phyloP scores from a whole-genome alignment of 2,113 vertebrate species.

The Myrmecobius fasciatus region DNA sequence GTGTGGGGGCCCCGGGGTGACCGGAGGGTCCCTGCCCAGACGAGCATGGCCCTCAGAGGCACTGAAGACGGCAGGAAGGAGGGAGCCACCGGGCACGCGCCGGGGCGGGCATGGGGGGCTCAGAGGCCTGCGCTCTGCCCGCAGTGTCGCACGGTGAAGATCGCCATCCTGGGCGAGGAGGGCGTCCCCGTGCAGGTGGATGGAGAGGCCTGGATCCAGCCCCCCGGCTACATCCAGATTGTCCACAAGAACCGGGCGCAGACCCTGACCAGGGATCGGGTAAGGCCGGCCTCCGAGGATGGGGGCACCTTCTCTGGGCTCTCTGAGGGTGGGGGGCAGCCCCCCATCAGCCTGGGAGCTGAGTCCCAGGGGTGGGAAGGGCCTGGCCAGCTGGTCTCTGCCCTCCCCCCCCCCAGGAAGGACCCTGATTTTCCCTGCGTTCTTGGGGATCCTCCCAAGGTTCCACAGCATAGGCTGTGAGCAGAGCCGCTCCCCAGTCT shows the following conservation, averaged over 20 bases:
- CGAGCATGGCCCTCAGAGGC: too few relatives aligned
- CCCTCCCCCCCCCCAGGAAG: too few relatives aligned
- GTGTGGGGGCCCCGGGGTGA: not conserved
- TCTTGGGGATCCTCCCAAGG: too few relatives aligned
- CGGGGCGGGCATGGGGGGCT: too few relatives aligned
- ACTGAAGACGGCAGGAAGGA: not conserved
- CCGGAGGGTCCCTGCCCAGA: not conserved
- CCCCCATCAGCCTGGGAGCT: not conserved
- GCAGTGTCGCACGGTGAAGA: slow-evolving; percentile 97
- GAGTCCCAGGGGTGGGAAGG: not conserved
- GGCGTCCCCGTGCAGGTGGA: slow-evolving; percentile 98
- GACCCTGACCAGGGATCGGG: slow-evolving; percentile 95
- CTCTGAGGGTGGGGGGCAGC: not conserved
- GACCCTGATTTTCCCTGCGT: too few relatives aligned
- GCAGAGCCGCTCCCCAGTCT: too few relatives aligned
- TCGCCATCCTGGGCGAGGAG: slow-evolving; percentile 96
- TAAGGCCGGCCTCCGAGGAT: slow-evolving; percentile 72
- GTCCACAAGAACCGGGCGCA: slow-evolving; percentile 98
- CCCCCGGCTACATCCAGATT: slow-evolving; percentile 96
- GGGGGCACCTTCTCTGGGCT: not conserved
- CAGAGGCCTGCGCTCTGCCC: not conserved
- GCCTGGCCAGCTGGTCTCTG: too few relatives aligned
- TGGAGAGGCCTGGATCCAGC: slow-evolving; percentile 98
- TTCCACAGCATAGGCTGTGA: too few relatives aligned
- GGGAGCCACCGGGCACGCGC: too few relatives aligned